phyloP scores from a whole-genome alignment of 2,888 invertebrate species.

The Drosophila barbarae region DNA sequence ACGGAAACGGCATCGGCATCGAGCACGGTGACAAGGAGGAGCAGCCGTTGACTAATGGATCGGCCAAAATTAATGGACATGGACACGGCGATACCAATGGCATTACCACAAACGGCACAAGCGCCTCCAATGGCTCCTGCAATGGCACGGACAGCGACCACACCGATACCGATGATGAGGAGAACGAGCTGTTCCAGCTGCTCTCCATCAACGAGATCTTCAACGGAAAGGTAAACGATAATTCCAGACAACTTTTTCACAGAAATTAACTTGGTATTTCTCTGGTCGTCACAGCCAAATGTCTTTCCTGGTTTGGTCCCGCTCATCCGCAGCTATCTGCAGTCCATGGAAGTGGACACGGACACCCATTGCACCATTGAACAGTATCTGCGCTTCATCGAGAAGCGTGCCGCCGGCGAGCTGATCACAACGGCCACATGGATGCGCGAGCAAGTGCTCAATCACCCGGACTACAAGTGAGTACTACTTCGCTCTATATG shows the following conservation, averaged over 20 bases:
- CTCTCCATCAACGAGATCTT: constrained; percentile 98
- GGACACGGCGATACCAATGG: constrained; percentile 51
- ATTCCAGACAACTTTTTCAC: too few species aligned
- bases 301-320: constrained; percentile 97
- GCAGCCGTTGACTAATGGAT: constrained; percentile 38
- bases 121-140: constrained; percentile 30
- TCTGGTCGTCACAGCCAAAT: constrained; percentile 81
- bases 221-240: constrained; percentile 85
- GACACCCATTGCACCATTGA: constrained; percentile 98
- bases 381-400: constrained; percentile 96
- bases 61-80: constrained; percentile 49
- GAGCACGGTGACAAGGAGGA: constrained; percentile 21
- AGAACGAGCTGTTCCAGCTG: constrained; percentile 83
- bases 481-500: constrained; percentile 51
- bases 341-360: constrained; percentile 97
- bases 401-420: constrained; percentile 91
- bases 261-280: background rate
- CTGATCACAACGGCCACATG: constrained; percentile 96
- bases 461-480: constrained; percentile 94
- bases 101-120: constrained; percentile 23
- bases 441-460: constrained; percentile 93
- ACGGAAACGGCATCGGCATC: constrained; percentile 23
- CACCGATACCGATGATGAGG: constrained; percentile 67
- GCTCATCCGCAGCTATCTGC: constrained; percentile 95
- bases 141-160: constrained; percentile 67